Evolutionary conservation across 35 echinoderm and acorn worm genomes (phyloP).

Genomic region (Apostichopus japonicus): DNA sequence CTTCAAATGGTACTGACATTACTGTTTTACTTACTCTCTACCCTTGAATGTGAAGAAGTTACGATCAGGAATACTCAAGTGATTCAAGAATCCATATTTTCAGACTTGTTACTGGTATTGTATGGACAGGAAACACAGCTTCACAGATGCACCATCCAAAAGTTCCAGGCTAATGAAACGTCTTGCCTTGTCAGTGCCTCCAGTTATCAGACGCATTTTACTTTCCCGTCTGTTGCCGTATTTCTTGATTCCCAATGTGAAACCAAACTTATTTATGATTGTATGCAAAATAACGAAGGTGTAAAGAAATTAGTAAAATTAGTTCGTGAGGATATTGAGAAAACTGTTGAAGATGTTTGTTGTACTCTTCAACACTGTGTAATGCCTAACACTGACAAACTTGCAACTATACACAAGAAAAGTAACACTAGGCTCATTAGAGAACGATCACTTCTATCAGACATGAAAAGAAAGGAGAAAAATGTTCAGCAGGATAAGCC

Average conservation of each 20-base stretch:
- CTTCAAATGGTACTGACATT: neutral
- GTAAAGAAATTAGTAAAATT: neutral
- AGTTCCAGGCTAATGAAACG: neutral
- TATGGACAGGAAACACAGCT: slow-evolving; percentile 25
- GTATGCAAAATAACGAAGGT: neutral
- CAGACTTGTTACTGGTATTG: neutral
- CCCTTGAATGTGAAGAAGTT: neutral
- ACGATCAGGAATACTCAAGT: neutral
- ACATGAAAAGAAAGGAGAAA: neutral
- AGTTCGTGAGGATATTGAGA: neutral
- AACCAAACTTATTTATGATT: neutral
- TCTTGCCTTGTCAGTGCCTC: neutral
- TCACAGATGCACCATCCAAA: slow-evolving; percentile 40
- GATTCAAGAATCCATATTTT: slow-evolving; percentile 1
- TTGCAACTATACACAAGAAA: neutral
- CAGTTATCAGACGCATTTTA: neutral
- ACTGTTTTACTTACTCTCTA: neutral
- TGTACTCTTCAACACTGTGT: slow-evolving; percentile 1
- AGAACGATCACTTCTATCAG: neutral
- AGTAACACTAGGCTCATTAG: neutral
- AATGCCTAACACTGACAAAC: neutral
- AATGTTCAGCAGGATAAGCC: neutral
- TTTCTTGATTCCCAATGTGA: neutral
- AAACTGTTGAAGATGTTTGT: slow-evolving; percentile 47
- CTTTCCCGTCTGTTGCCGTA: neutral